Evolutionary conservation across 2,888 invertebrate genomes (phyloP), one percentile per base, ranked within the genome.

Genomic region (Drosophila anceps): DNA sequence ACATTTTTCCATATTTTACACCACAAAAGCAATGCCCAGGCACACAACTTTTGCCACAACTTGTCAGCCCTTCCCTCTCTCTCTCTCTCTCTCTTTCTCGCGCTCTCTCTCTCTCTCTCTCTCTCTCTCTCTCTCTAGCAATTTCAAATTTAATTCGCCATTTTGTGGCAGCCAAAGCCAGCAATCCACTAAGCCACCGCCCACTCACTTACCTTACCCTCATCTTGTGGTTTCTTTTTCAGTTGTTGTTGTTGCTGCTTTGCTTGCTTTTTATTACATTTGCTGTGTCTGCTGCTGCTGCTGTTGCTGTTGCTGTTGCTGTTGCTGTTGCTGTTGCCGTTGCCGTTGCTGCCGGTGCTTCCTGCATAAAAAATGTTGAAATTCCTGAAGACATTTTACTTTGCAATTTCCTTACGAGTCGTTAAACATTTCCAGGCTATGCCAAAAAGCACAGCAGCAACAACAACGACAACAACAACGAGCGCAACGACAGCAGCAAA

Each of bases 351-450:
- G 68, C 64, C 62, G 35, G 27, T 54, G 69, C 79, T 81, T 81
- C 75, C 81, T 74, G 81, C 81, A 73, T 77, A 82, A 87, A 84
- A 84, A 84, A 87, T 85, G 84, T 82, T 72, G 76, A 82, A 78
- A 82, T 90, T 90, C 89, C 88, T 82, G 80, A 81, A 85, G 88
- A 88, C 85, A 90, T 90, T 90, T 82, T 84, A 88, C 88, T 88
- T 86, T 82, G 90, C 90, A 88, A 90, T 90, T 92, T 92, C 89
- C 91, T 91, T 84, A 89, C 91, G 91, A 91, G 90, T 91, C 90
- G 91, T 91, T 91, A 91, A 92, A 90, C 91, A 91, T 91, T 91
- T 91, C 90, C 86, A 86, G 86, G 89, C 86, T 74, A 62, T 82
- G 70, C 57, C 66, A 70, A 54, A 54, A 69, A 72, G 68, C 64